phyloP scores from a whole-genome alignment of 2,888 invertebrate genomes.

The Chouioia cunea region DNA sequence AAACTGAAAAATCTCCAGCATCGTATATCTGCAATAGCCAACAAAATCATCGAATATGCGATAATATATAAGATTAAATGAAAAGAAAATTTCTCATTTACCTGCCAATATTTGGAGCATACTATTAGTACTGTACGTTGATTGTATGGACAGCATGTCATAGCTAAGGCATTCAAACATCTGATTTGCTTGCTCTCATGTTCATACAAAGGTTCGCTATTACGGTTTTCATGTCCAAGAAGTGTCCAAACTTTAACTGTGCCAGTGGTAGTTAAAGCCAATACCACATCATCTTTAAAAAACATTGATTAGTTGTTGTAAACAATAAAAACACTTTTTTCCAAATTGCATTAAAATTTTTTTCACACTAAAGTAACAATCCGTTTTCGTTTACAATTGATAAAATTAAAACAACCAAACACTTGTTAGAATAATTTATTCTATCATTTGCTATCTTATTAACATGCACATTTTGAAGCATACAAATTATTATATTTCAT shows the following conservation, averaged over 20 bases:
- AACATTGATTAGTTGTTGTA: constrained; percentile 44
- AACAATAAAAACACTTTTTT: constrained; percentile 11
- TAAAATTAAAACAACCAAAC: too few species aligned
- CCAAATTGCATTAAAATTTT: neutral
- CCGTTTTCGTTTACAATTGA: too few species aligned
- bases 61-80: neutral
- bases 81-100: constrained; percentile 57
- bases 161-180: constrained; percentile 91
- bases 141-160: constrained; percentile 95
- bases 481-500: too few species aligned
- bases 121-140: constrained; percentile 97
- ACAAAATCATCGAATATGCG: constrained; percentile 25
- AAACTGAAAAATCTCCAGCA: constrained; percentile 93
- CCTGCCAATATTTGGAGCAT: constrained; percentile 97
- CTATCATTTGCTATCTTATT: too few species aligned
- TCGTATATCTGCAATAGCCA: constrained; percentile 75
- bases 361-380: too few species aligned
- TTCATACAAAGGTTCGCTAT: constrained; percentile 91
- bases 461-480: too few species aligned
- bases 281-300: constrained; percentile 91
- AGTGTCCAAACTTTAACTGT: constrained; percentile 98
- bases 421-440: too few species aligned
- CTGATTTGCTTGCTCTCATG: constrained; percentile 98
- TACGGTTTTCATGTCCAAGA: constrained; percentile 87
- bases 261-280: constrained; percentile 95